Evolutionary conservation across 2,113 vertebrate genomes (phyloP), one percentile per base, ranked within the genome.

Genomic region (Rhagologus leucostigma): DNA sequence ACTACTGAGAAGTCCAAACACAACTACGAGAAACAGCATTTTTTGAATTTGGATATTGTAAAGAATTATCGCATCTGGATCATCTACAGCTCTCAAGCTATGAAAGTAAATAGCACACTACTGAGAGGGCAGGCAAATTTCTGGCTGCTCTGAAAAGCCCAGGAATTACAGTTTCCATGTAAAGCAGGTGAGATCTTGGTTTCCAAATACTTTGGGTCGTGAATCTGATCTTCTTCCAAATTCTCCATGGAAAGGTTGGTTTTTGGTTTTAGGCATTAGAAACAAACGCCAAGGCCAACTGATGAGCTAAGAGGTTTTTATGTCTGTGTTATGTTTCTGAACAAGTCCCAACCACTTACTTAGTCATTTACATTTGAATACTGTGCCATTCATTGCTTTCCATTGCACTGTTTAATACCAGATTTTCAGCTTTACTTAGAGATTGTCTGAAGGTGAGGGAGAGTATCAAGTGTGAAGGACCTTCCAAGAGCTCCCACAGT

Each of bases 81-180:
- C 55, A 90, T 77, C 46, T 21, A 35, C 52, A 70, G 59, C 33
- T 83, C 60, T 65, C 2, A 1, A 95, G 59, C 46, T 64, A 67
- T 8, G 22, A 77, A 75, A 94, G 73, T 44, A 89, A 94, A 70
- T 23, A 74, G 39, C 10, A 49, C 32, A 13, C 12, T 60, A 4
- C 24, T 64, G 37, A 80, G 60, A 80, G 37, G n/a, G 49, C 33
- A 84, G 41, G 44, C 39, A 59, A 63, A 78, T 62, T 89, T 82
- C 80, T 89, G 62, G 26, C 76, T 78, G 35, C 65, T 82, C 79
- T 24, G 10, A 57, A 95, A 95, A 89, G 26, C 53, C 16, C 62
- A 75, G 76, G 79, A 92, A 93, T 90, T 93, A 69, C 60, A 94
- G 44, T 90, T 95, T 93, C 69, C 93, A 69, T 82, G 73, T 76